These are phyloP conservation scores for Eulemur coronatus DNA, from an alignment of 2,797 vertebrate genomes.

Conservation along the genomic window DNA sequence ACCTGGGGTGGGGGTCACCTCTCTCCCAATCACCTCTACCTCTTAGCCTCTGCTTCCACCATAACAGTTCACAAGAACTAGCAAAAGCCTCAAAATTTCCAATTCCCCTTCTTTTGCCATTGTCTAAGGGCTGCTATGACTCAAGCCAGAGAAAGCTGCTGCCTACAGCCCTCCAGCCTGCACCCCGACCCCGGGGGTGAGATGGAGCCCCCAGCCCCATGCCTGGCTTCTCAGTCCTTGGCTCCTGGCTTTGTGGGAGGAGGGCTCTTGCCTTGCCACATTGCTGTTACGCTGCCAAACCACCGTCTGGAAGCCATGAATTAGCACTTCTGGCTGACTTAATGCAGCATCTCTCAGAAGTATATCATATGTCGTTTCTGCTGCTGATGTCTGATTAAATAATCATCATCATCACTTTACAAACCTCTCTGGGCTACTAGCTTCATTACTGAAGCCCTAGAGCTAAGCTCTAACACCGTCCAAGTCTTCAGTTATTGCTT, in stretches of 20 bases:
- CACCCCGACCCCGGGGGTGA: background rate
- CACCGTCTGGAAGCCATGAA: background rate
- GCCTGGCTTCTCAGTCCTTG: background rate
- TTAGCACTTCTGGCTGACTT: background rate
- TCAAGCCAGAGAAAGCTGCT: background rate
- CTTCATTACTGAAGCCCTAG: background rate
- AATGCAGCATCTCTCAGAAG: background rate
- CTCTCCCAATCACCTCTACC: background rate
- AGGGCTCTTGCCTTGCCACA: background rate
- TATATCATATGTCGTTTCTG: background rate
- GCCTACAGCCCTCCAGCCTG: background rate
- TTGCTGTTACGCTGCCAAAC: background rate
- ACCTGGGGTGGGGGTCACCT: background rate
- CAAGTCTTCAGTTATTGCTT: background rate
- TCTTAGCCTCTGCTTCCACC: background rate
- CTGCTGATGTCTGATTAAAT: background rate
- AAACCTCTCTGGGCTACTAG: background rate
- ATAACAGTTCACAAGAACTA: background rate
- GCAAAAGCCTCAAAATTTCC: background rate
- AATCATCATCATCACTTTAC: background rate
- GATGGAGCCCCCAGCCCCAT: background rate
- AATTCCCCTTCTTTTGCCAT: background rate
- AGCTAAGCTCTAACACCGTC: background rate
- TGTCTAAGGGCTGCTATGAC: background rate
- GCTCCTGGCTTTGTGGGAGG: background rate